Base-by-base conservation (phyloP, 2,888 invertebrate genomes). In the Cabera pusaria region DNA sequence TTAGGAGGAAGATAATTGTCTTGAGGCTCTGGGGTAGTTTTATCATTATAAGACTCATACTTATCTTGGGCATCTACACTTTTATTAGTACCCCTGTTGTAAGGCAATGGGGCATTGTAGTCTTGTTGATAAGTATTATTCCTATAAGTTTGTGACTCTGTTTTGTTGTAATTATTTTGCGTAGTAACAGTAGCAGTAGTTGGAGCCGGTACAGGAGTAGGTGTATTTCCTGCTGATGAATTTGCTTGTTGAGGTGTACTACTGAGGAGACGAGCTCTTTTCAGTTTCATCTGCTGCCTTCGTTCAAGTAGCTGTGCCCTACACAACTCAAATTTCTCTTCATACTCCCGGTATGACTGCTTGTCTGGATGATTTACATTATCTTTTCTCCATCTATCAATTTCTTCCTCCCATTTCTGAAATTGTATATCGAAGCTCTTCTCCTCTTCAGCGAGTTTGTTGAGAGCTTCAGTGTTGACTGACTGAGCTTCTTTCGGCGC, bases 321-420 rank as follows among this genome's bases (percentile, higher is more conserved):
- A 87, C 95, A 97, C 18, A 93, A 92, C 65, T 96, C 95, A 93
- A 97, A 97, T 73, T 96, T 96, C 31, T 94, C 92, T 77, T 97
- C 96, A 77, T 97, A 97, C 61, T 95, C 93, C 56, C 91, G 91
- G 67, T 96, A 96, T 55, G 95, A 95, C 77, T 93, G 93, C 76
- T 94, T 95, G 72, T 97, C 97, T 0, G 97, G 97, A 85, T 97
- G 97, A 75, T 96, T 95, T 17, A 93, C 94, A 85, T 98, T 98
- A 64, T 97, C 95, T 47, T 93, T 92, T 70, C 95, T 96, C 98
- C 98, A 98, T 59, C 94, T 94, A 61, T 95, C 93, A 73, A 97
- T 97, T 72, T 97, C 96, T 54, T 95, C 92, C 78, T 97, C 97
- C 97, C 97, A 98, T 65, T 96, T 94, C 60, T 93, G 92, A 72